Base-by-base conservation (phyloP, 2,113 vertebrate genomes). In the Scomber colias region DNA sequence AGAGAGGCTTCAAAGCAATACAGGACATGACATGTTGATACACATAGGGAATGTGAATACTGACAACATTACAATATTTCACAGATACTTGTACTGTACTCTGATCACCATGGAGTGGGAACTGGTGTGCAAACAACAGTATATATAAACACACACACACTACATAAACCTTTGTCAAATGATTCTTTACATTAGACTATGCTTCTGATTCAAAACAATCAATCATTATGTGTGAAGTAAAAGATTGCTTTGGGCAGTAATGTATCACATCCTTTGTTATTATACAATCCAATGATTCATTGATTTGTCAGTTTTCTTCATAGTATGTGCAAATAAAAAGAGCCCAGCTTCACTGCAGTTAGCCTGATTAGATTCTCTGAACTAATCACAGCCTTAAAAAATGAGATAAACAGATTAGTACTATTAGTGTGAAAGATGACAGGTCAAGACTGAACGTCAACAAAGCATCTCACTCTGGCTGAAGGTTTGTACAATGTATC, bases 401-500 rank as follows among this genome's bases (percentile, higher is more conserved):
- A 61, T 5, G 8, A 75, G 7, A 54, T 11, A 40, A 31, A 21
- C n/a, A 68, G 56, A 45, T 68, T 56, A 68, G 27, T 35, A 31
- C 13, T 48, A 24, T 62, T 51, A 65, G 60, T 10, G 53, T 15
- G 19, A 27, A 27, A 27, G 24, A 3, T 27, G 24, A 27, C 24
- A 27, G 24, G 27, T 8, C 35, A 7, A 40, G 6, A 40, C 35
- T 40, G 35, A 84, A 67, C 66, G 11, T 49, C 3, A 14, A 21
- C 49, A 40, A 48, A 61, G 72, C 53, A 12, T 44, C 19, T 57
- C 15, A 31, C 45, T 46, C 10, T 7, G 31, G 30, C n/a, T 8
- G 0, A 40, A 48, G 56, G 50, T 64, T 71, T 77, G 44, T 12
- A 61, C 14, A 66, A 54, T 72, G 46, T 55, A 46, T 72, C 44